These are phyloP conservation scores for Drosophila grimshawi DNA, from an alignment of 1,140 invertebrate species.

Conservation along the genomic window DNA sequence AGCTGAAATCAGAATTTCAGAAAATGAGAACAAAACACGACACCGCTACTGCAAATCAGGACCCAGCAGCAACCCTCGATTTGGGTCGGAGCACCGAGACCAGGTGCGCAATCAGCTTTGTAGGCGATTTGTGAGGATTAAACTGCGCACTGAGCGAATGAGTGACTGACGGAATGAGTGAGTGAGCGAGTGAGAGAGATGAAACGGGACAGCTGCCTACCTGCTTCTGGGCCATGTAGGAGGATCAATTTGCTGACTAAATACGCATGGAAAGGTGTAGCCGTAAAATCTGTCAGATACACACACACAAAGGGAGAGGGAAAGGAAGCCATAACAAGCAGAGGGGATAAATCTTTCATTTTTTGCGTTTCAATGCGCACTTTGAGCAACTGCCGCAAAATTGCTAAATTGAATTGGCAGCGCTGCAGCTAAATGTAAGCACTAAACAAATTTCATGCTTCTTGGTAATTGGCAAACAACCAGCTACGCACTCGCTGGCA, in stretches of 20 bases:
- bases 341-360: slow-evolving; percentile 70
- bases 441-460: slow-evolving; percentile 75
- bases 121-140: slow-evolving; percentile 83
- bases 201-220: slow-evolving; percentile 61
- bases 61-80: slow-evolving; percentile 56
- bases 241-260: slow-evolving; percentile 82
- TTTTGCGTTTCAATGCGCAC: slow-evolving; percentile 78
- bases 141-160: slow-evolving; percentile 64
- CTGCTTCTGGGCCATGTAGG: slow-evolving; percentile 58
- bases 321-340: background rate
- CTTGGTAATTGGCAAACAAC: slow-evolving; percentile 74
- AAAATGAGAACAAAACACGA: slow-evolving; percentile 48
- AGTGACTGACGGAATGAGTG: background rate
- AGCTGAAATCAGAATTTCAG: slow-evolving; percentile 37
- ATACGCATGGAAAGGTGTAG: slow-evolving; percentile 77
- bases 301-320: slow-evolving; percentile 38
- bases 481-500: slow-evolving; percentile 14
- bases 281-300: slow-evolving; percentile 75
- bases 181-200: background rate
- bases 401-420: slow-evolving; percentile 71
- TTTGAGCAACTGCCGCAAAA: slow-evolving; percentile 70
- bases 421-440: slow-evolving; percentile 8
- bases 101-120: slow-evolving; percentile 81
- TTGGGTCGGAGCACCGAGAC: slow-evolving; percentile 15
- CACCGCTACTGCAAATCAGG: slow-evolving; percentile 37